Evolutionary conservation across 1,140 invertebrate genomes (phyloP), one percentile per base, ranked within the genome.

Genomic region (Sycobia sp.): DNA sequence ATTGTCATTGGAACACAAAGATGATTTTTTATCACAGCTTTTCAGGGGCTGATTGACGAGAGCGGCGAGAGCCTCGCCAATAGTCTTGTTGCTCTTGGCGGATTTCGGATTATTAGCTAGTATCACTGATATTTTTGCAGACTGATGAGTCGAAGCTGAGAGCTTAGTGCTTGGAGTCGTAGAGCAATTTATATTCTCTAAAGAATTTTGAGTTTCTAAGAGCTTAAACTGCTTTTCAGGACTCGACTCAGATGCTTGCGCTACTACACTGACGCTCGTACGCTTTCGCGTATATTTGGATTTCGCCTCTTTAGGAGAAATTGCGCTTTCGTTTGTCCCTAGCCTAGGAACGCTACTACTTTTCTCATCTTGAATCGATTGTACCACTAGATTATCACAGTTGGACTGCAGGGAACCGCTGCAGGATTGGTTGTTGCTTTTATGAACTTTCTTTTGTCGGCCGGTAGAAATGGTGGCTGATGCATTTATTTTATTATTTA

Each of bases 311-410:
- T 69, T 70, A 49, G 73, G 69, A 27, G 47, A 62, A 47, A 57
- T 56, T 29, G 62, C 54, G 41, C 50, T 69, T 44, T 49, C 64
- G 13, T 68, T 61, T 47, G 59, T 67, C 29, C 59, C 57, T 68
- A 71, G 18, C 65, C 56, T 57, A 67, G 55, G 38, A 39, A 38
- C 57, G 51, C 60, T 70, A 68, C 67, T 70, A 32, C 11, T 11
- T 32, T 32, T 32, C 43, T 65, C 59, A 51, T 70, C 65, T 59
- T 76, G 72, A 36, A 70, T 72, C 63, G 74, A 70, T 72, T 74
- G 69, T 72, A 73, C 65, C 68, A 73, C 67, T 71, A 74, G 54
- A 71, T 74, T 81, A 80, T 81, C 79, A 81, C 80, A 81, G 77
- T 80, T 79, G 59, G 73, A 75, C 72, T 80, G 76, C 68, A 72